Percentiles rank a stretch among this genome's conserved stretches.
phyloP scores from a whole-genome alignment of 2,888 invertebrate genomes.

The Pseudococcus viburni region DNA sequence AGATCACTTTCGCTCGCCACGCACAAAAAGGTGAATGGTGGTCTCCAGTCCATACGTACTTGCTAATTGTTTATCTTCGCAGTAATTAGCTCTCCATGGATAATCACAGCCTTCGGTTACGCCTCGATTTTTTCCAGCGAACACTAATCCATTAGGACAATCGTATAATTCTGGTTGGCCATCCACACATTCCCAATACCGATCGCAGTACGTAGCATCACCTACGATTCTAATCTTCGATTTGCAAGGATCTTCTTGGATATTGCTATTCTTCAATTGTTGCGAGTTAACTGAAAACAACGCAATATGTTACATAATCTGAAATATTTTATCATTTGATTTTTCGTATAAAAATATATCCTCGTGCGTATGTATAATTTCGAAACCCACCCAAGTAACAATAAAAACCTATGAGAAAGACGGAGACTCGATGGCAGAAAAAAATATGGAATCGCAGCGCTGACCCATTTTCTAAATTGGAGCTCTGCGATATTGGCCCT shows the following conservation, averaged over 20 bases:
- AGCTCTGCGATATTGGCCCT: constrained; percentile 44
- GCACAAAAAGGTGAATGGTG: constrained; percentile 19
- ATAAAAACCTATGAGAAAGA: constrained; percentile 2
- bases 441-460: constrained; percentile 8
- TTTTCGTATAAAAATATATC: constrained; percentile 3
- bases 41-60: constrained; percentile 73
- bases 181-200: constrained; percentile 89
- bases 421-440: neutral
- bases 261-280: constrained; percentile 60
- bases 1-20: constrained; percentile 9
- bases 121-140: constrained; percentile 88
- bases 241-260: constrained; percentile 86
- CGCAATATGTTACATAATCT: neutral
- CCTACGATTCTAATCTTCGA: constrained; percentile 82
- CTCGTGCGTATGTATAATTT: neutral
- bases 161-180: constrained; percentile 88
- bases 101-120: constrained; percentile 93
- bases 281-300: constrained; percentile 51
- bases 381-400: constrained; percentile 17
- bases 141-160: constrained; percentile 92
- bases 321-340: constrained; percentile 30
- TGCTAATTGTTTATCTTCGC: constrained; percentile 85
- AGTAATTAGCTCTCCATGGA: constrained; percentile 90
- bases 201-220: constrained; percentile 86
- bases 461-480: constrained; percentile 42